Conservation (phyloP, 2,888 invertebrate species). For the Spilosoma lubricipeda region DNA sequence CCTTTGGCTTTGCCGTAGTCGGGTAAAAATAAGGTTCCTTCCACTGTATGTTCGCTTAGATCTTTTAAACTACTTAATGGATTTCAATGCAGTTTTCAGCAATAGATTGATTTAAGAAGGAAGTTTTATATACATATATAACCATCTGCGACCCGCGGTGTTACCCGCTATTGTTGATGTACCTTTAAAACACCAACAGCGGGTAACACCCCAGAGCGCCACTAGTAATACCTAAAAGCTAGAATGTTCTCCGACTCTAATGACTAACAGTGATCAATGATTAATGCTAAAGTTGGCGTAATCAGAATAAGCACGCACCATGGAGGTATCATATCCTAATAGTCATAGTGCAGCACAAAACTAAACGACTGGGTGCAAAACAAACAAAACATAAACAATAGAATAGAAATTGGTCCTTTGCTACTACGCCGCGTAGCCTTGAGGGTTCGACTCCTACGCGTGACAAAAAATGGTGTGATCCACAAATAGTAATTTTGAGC, state of each 20-base stretch:
- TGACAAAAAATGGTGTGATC: background rate
- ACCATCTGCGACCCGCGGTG: no score
- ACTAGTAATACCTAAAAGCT: background rate
- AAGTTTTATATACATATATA: no score
- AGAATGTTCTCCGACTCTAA: background rate
- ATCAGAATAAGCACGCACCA: background rate
- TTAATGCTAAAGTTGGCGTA: background rate
- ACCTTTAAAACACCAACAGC: no score
- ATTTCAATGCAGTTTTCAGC: no score
- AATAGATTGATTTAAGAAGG: no score
- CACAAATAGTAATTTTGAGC: background rate
- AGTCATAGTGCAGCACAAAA: constrained; percentile 2
- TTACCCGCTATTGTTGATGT: no score
- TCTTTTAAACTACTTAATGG: no score
- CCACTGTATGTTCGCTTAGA: no score
- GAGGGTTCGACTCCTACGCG: background rate
- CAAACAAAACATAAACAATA: constrained; percentile 1
- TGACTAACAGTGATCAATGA: background rate
- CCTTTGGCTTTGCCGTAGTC: no score
- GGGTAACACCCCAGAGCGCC: no score
- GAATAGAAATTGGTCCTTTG: background rate
- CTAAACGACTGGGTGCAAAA: constrained; percentile 3
- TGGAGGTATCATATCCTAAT: background rate
- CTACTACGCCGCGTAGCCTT: background rate
- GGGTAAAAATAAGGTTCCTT: no score